Conservation (phyloP, 2,888 invertebrate species). For the Neuroscelio doddi region DNA sequence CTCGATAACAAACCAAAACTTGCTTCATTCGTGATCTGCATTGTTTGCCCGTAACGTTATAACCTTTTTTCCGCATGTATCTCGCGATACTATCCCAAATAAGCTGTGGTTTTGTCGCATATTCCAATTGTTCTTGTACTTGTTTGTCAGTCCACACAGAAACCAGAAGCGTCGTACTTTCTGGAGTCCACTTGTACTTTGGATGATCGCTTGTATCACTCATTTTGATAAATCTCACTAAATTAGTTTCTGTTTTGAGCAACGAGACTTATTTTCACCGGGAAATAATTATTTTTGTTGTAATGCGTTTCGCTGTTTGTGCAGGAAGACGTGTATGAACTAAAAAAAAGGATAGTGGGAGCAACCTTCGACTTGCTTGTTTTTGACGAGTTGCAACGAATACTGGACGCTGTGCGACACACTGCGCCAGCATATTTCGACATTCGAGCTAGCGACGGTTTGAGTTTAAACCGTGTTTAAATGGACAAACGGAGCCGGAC, state of each 20-base stretch:
- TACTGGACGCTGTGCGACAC: no score
- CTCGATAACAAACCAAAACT: conserved; percentile 68
- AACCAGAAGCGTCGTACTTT: conserved; percentile 67
- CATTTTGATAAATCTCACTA: conserved; percentile 44
- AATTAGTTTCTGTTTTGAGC: background rate
- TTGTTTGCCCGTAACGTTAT: conserved; percentile 66
- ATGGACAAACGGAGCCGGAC: no score
- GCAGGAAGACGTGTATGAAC: no score
- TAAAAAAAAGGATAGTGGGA: no score
- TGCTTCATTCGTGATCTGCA: conserved; percentile 70
- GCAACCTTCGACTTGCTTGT: no score
- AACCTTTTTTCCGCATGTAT: conserved; percentile 69
- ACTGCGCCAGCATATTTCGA: no score
- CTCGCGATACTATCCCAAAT: conserved; percentile 69
- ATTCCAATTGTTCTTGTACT: conserved; percentile 68
- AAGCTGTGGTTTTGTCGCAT: conserved; percentile 62
- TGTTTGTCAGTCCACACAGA: conserved; percentile 70
- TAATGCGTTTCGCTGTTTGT: no score
- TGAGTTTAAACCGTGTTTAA: no score
- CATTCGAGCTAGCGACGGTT: no score
- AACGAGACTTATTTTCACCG: background rate
- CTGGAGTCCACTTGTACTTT: conserved; percentile 70
- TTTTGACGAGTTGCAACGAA: no score
- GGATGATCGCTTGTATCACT: conserved; percentile 59
- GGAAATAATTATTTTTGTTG: no score